Percentiles rank a stretch among this genome's conserved stretches.
Conservation (phyloP, 2,113 vertebrate species). For the Rousettus leschenaultii region DNA sequence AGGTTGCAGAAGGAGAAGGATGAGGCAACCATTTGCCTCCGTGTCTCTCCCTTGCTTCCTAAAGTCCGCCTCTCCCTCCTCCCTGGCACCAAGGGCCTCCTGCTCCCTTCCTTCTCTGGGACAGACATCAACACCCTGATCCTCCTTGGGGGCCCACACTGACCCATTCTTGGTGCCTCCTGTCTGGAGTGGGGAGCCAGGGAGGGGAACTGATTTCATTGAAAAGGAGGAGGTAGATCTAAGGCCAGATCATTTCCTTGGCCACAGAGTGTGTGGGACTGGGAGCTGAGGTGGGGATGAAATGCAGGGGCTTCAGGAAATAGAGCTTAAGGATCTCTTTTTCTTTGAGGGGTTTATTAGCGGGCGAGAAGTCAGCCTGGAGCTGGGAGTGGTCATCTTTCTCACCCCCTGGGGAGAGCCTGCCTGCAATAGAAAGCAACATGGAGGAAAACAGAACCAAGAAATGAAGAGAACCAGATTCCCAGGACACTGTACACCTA, state of each 20-base stretch:
- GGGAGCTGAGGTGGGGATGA: background rate
- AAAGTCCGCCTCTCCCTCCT: background rate
- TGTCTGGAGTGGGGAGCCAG: too few species aligned
- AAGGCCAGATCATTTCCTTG: background rate
- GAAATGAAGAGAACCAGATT: background rate
- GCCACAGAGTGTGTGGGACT: fast-evolving
- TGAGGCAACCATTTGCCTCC: too few species aligned
- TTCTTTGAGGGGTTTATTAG: background rate
- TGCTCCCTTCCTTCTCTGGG: background rate
- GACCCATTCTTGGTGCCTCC: background rate
- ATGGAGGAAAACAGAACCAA: background rate
- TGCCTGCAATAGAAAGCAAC: background rate
- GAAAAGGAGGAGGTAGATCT: background rate
- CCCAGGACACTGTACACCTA: background rate
- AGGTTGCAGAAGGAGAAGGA: background rate
- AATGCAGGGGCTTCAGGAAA: too few species aligned
- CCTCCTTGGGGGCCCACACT: background rate
- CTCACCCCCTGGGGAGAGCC: background rate
- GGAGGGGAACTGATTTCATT: background rate
- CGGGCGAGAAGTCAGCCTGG: background rate
- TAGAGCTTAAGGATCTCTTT: background rate
- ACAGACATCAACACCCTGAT: background rate
- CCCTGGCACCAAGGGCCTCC: background rate
- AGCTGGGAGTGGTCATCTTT: background rate
- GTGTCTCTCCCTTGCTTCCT: background rate